Evolutionary conservation across 2,797 vertebrate genomes (phyloP).

Genomic region (Phrynocephalus forsythii): DNA sequence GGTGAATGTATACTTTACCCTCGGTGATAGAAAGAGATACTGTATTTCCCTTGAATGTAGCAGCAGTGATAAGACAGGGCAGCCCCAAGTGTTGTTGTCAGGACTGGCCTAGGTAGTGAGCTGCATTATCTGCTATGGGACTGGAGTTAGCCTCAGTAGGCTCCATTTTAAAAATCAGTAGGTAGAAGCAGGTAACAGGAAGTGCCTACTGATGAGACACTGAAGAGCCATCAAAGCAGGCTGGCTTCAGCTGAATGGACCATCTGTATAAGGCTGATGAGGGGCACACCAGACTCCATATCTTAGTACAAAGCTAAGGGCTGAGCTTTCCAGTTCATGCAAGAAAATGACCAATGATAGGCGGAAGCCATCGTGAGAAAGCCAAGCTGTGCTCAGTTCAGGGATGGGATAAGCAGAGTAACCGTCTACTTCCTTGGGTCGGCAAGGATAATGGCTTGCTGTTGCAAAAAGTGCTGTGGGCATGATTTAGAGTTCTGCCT

Average conservation of each 20-base stretch:
- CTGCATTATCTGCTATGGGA: no score
- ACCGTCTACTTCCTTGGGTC: neutral
- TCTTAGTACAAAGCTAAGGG: neutral
- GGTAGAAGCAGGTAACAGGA: no score
- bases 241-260: no score
- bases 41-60: no score
- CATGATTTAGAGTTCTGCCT: rapidly evolving
- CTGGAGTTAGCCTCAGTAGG: no score
- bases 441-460: neutral
- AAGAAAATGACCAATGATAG: neutral
- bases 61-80: no score
- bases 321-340: neutral
- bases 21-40: no score
- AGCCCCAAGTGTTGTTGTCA: no score
- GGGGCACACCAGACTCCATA: neutral
- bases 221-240: no score
- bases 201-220: no score
- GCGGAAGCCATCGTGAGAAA: neutral
- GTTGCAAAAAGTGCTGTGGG: rapidly evolving
- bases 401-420: neutral
- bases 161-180: neutral
- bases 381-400: neutral
- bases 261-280: neutral
- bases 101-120: no score
- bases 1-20: no score